Evolutionary conservation across 2,888 invertebrate genomes (phyloP).

Genomic region (Carterocephalus palaemon): DNA sequence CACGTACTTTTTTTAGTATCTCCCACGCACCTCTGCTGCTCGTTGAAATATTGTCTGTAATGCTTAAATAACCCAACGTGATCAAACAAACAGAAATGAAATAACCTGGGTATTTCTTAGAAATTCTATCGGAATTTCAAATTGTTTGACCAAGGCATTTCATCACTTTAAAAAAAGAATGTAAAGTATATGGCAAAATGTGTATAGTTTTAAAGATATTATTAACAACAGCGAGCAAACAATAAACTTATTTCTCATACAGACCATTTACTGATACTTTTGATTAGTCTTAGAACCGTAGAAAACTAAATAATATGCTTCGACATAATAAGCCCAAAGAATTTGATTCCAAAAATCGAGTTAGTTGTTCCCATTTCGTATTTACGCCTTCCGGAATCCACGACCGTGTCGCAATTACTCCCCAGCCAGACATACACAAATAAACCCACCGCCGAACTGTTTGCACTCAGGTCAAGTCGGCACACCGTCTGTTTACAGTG

Average conservation of each 20-base stretch:
- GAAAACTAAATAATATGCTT: too few species aligned
- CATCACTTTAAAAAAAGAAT: too few species aligned
- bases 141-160: neutral
- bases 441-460: conserved; percentile 38
- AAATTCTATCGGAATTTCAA: neutral
- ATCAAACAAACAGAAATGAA: conserved; percentile 7
- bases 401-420: conserved; percentile 49
- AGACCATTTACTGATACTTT: too few species aligned
- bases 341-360: too few species aligned
- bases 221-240: too few species aligned
- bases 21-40: conserved; percentile 47
- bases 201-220: too few species aligned
- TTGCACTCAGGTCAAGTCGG: conserved; percentile 23
- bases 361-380: too few species aligned
- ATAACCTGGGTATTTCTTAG: neutral
- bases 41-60: conserved; percentile 30
- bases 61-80: conserved; percentile 13
- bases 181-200: too few species aligned
- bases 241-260: too few species aligned
- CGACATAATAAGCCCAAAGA: too few species aligned
- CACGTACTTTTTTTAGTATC: conserved; percentile 49
- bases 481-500: conserved; percentile 25
- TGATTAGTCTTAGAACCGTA: too few species aligned
- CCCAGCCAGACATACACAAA: conserved; percentile 42
- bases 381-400: too few species aligned